These are phyloP conservation scores for Takifugu bimaculatus DNA, from an alignment of 2,113 vertebrate genomes.

Conservation along the genomic window DNA sequence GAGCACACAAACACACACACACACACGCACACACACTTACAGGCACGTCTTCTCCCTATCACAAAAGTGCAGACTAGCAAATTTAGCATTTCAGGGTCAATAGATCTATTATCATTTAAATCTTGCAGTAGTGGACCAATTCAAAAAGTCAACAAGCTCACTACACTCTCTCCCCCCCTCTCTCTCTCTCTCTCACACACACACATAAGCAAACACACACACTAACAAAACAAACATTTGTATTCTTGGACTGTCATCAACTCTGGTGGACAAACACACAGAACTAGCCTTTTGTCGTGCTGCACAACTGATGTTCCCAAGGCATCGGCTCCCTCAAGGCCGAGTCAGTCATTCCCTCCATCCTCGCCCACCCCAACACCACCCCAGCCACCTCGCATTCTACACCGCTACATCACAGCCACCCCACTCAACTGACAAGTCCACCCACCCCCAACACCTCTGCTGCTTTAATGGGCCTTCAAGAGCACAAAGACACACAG, in stretches of 20 bases:
- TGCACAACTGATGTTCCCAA: slow-evolving; percentile 37
- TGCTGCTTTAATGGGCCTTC: slow-evolving; percentile 49
- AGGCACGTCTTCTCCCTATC: slow-evolving; percentile 3
- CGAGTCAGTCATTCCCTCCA: slow-evolving; percentile 33
- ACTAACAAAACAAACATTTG: slow-evolving; percentile 33
- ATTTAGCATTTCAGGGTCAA: slow-evolving; percentile 64
- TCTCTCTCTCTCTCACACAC: neutral
- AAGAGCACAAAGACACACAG: slow-evolving; percentile 43
- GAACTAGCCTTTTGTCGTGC: slow-evolving; percentile 32
- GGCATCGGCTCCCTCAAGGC: slow-evolving; percentile 45
- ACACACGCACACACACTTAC: slow-evolving; percentile 8
- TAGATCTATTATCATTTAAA: slow-evolving; percentile 70
- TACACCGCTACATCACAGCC: slow-evolving; percentile 20
- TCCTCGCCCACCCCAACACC: neutral
- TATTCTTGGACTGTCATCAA: slow-evolving; percentile 22
- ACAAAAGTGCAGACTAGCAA: slow-evolving; percentile 36
- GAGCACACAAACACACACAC: neutral
- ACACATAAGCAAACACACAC: slow-evolving; percentile 17
- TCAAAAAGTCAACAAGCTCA: slow-evolving; percentile 28
- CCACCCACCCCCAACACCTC: slow-evolving; percentile 22
- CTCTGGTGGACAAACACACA: slow-evolving; percentile 29
- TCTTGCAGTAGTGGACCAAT: slow-evolving; percentile 47
- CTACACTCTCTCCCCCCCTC: slow-evolving; percentile 17
- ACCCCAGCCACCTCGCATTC: neutral
- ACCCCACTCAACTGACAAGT: slow-evolving; percentile 46